Evolutionary conservation across 2,797 vertebrate species (phyloP).

Genomic region (Sebastes taczanowskii): DNA sequence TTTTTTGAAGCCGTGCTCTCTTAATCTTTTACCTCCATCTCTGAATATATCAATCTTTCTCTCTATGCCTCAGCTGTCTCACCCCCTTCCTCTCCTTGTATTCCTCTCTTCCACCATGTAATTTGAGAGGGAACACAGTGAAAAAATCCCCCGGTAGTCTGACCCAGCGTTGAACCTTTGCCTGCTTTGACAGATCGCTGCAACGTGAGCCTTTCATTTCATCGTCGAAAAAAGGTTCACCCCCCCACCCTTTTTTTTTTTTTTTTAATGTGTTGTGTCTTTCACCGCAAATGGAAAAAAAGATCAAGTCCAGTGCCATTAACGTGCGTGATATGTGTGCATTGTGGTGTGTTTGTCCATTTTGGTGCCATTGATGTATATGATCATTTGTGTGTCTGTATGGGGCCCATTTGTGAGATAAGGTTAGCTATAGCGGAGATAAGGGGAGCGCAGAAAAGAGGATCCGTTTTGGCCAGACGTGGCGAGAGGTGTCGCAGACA

Average conservation of each 20-base stretch:
- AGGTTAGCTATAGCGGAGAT: constrained; percentile 62
- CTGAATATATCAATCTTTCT: constrained; percentile 37
- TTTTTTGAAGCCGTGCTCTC: neutral
- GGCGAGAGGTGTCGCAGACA: constrained; percentile 52
- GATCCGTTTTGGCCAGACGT: constrained; percentile 68
- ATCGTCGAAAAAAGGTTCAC: constrained; percentile 43
- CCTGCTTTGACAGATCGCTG: constrained; percentile 74
- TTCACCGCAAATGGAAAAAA: constrained; percentile 75
- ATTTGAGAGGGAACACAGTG: constrained; percentile 66
- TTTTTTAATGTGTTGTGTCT: constrained; percentile 67
- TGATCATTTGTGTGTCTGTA: constrained; percentile 66
- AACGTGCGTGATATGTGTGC: constrained; percentile 56
- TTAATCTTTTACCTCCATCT: constrained; percentile 5
- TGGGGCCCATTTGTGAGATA: constrained; percentile 72
- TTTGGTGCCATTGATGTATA: constrained; percentile 60
- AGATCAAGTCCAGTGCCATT: constrained; percentile 72
- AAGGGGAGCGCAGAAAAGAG: constrained; percentile 52
- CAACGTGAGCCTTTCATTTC: constrained; percentile 76
- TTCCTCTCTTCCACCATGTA: constrained; percentile 52
- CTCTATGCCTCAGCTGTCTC: constrained; percentile 29
- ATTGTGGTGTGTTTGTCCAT: constrained; percentile 63
- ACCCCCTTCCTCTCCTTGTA: constrained; percentile 36
- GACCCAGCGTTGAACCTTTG: constrained; percentile 80
- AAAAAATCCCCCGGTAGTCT: constrained; percentile 64
- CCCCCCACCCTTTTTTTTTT: neutral